Base-by-base conservation (phyloP, 2,797 vertebrate species). In the Eptatretus atami region DNA sequence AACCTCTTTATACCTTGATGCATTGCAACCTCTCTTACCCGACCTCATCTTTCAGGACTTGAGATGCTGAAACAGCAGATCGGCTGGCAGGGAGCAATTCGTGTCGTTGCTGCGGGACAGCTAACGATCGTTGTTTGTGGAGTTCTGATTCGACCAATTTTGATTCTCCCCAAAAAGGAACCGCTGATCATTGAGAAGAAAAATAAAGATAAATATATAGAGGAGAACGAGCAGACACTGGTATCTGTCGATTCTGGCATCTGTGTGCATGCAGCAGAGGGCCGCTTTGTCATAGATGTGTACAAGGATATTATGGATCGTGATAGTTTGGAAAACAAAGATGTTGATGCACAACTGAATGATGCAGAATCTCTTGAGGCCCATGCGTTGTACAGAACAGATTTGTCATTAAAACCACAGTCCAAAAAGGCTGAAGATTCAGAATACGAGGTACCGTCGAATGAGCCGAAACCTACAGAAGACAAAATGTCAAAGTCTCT, bases 191-290 rank as follows among this genome's bases (percentile, higher is more conserved):
- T 61, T 25, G 25, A n/a, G 57, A n/a, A 25, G 57, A 44, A 44
- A 44, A 44, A 44, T 44, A 8, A 44, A 44, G 31, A 44, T 4
- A 78, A 76, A 25, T 83, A 78, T 2, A 79, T 84, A 74, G 73
- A 81, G 70, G 84, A 92, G 71, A 90, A 86, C 0, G 83, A 92
- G 71, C 76, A 83, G 68, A 92, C 84, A 0, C 72, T 70, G 68
- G 84, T 80, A 67, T 93, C 87, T 55, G 77, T 79, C 13, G 88
- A 96, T 76, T 96, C 90, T 1, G 90, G 90, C 57, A 81, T 94
- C 57, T 61, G 9, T 25, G 57, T 9, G 57, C 57, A 61, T 14
- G 14, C 9, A 24, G 57, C 25, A n/a, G 11, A n/a, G 15, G 57
- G 25, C 57, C n/a, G 25, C 57, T 61, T 61, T 25, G 31, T 44